Evolutionary conservation across 1,140 invertebrate species (phyloP), one percentile per base, ranked within the genome.

Genomic region (Cryptotermes secundus): DNA sequence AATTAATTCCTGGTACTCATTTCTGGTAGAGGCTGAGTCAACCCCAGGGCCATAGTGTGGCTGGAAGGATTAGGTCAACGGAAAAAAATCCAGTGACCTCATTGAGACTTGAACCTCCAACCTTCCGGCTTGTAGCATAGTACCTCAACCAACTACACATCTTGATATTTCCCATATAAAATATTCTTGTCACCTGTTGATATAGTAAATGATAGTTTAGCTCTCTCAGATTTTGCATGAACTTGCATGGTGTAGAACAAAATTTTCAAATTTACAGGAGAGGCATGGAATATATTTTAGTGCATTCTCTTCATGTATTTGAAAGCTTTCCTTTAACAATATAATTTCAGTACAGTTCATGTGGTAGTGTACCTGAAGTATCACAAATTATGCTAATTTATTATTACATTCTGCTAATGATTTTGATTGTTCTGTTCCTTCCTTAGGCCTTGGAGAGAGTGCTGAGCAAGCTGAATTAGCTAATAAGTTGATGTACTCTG

Each of bases 401-500:
- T 6, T 72, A 14, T 72, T 72, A 31, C n/a, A 31, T n/a, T 72
- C 2, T n/a, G 6, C 2, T 72, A 72, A 36, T 80, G 34, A 80
- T 80, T 80, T 42, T 42, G 22, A 53, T 34, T n/a, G 1, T 45
- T 53, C 24, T 49, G 19, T 45, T 82, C 45, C 45, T 82, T 45
- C 38, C 88, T 49, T 88, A 95, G 94, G 94, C 88, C 92, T 93
- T 89, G 93, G 93, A 86, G 92, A 94, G 88, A 95, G 94, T 86
- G 93, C 93, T 86, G 96, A 96, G 89, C 95, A 97, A 90, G 92
- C 93, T 65, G 92, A 94, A 90, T 91, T 97, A 88, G 96, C 95
- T 85, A 94, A 96, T 91, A 96, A 96, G 90, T 94, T 96, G 89
- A 92, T 97, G 88, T 93, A 96, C 91, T 97, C 96, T 88, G 95